Percentiles rank a stretch among this genome's conserved stretches.
Conservation (phyloP, 2,888 invertebrate species). For the Andrena flavipes region DNA sequence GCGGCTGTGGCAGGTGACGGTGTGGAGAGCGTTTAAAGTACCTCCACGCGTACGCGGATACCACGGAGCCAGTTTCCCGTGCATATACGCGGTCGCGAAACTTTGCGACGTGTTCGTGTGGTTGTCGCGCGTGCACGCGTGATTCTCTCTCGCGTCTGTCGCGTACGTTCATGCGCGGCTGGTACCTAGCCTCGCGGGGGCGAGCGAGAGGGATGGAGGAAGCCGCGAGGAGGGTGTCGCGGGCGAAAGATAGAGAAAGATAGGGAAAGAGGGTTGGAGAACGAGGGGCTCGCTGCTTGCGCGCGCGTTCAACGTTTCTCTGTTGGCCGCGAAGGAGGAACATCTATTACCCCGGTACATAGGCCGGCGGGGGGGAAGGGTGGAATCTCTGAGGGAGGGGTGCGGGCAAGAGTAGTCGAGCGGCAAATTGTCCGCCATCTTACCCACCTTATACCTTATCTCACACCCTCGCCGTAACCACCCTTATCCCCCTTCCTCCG, state of each 20-base stretch:
- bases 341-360: slow-evolving; percentile 83
- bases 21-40: slow-evolving; percentile 79
- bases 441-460: slow-evolving; percentile 84
- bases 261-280: slow-evolving; percentile 34
- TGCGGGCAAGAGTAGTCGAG: slow-evolving; percentile 84
- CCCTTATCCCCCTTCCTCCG: slow-evolving; percentile 70
- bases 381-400: slow-evolving; percentile 76
- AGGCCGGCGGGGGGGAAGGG: slow-evolving; percentile 67
- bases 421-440: slow-evolving; percentile 85
- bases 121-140: slow-evolving; percentile 54
- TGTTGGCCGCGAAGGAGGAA: slow-evolving; percentile 81
- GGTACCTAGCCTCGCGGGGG: neutral
- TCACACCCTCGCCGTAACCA: slow-evolving; percentile 78
- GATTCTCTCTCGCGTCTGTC: slow-evolving; percentile 70
- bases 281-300: slow-evolving; percentile 48
- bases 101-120: slow-evolving; percentile 39
- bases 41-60: slow-evolving; percentile 69
- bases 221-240: slow-evolving; percentile 23
- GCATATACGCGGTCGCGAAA: slow-evolving; percentile 62
- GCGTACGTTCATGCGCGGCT: slow-evolving; percentile 50
- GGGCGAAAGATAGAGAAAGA: slow-evolving; percentile 34
- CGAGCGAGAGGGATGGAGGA: slow-evolving; percentile 7
- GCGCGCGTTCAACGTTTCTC: slow-evolving; percentile 75
- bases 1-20: slow-evolving; percentile 65
- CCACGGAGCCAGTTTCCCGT: slow-evolving; percentile 55